A percentile compares a stretch with the other conserved stretches of the same genome.
phyloP scores from a whole-genome alignment of 2,888 invertebrate species.

The Oscheius sp. region DNA sequence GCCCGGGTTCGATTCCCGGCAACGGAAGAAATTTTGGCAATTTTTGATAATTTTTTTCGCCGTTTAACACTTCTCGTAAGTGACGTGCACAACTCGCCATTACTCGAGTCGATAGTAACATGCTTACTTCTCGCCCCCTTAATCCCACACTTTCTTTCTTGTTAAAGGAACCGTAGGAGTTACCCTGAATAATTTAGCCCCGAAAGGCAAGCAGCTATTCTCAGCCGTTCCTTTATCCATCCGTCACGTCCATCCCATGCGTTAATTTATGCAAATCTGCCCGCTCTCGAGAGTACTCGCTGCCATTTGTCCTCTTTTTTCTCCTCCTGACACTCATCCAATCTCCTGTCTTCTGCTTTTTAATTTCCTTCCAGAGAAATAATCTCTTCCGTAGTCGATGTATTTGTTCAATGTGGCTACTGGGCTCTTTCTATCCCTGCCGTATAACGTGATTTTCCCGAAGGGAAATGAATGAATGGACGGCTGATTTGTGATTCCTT shows the following conservation, averaged over 20 bases:
- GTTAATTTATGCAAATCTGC: slow-evolving; percentile 30
- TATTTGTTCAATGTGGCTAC: background rate
- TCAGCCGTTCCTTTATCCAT: slow-evolving; percentile 13
- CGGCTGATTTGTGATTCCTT: slow-evolving; percentile 16
- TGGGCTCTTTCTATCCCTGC: background rate
- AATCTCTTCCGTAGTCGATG: background rate
- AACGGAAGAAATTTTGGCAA: slow-evolving; percentile 14
- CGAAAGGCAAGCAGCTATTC: slow-evolving; percentile 17
- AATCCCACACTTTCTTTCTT: background rate
- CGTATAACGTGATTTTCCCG: slow-evolving; percentile 14
- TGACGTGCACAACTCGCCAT: no score
- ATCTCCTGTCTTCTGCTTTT: no score
- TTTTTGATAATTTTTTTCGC: background rate
- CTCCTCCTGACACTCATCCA: background rate
- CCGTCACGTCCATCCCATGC: slow-evolving; percentile 23
- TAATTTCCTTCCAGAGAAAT: background rate
- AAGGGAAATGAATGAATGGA: background rate
- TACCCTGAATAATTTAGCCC: background rate
- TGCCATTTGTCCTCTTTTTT: slow-evolving; percentile 30
- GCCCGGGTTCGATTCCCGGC: slow-evolving; percentile 27
- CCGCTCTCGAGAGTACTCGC: slow-evolving; percentile 26
- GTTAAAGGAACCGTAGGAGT: background rate
- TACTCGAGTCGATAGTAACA: no score
- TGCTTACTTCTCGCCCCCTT: background rate
- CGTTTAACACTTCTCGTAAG: no score